Evolutionary conservation across 2,113 vertebrate genomes (phyloP).

Genomic region (Pelvicachromis taeniatus): DNA sequence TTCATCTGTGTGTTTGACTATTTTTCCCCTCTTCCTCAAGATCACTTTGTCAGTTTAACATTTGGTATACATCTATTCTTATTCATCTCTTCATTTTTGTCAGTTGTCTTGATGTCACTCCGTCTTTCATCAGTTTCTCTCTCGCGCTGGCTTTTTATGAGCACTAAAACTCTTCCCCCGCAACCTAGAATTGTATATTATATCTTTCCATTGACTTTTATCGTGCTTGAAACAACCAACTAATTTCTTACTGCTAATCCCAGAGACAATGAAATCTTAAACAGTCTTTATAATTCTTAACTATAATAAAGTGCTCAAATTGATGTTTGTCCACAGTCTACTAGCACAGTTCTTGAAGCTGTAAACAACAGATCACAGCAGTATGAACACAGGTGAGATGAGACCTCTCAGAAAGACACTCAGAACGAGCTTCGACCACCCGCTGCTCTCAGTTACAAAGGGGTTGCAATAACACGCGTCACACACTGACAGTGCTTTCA

Average conservation of each 20-base stretch:
- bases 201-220: neutral
- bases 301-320: neutral
- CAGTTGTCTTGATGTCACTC: neutral
- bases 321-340: neutral
- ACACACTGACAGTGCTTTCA: neutral
- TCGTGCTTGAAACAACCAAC: neutral
- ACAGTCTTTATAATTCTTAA: neutral
- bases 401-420: neutral
- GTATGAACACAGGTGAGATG: neutral
- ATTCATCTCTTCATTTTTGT: slow-evolving; percentile 19
- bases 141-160: neutral
- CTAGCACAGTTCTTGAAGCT: neutral
- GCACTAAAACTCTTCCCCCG: neutral
- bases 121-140: neutral
- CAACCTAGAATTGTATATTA: neutral
- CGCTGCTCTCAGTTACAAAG: neutral
- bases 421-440: neutral
- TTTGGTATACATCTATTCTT: neutral
- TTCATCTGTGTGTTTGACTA: neutral
- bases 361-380: neutral
- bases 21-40: neutral
- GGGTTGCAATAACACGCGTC: neutral
- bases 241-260: neutral
- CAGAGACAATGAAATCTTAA: neutral
- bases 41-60: slow-evolving; percentile 13